These are phyloP conservation scores for Tenrec ecaudatus DNA, from an alignment of 2,113 vertebrate species.

Conservation along the genomic window DNA sequence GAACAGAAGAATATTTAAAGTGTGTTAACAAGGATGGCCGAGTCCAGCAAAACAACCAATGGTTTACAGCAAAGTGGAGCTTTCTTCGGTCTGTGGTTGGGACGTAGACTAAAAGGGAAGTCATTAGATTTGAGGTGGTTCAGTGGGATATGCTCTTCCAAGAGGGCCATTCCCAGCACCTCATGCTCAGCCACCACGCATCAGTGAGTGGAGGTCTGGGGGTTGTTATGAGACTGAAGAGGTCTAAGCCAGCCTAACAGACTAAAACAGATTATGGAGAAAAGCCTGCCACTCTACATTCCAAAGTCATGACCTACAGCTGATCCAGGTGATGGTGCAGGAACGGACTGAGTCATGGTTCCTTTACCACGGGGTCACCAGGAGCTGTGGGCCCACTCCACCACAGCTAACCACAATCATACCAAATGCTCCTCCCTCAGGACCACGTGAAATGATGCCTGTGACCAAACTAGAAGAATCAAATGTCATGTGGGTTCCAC, in stretches of 20 bases:
- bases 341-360: not conserved
- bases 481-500: not conserved
- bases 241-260: not conserved
- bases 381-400: not conserved
- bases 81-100: not conserved
- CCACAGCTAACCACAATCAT: not conserved
- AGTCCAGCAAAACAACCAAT: not conserved
- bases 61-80: not conserved
- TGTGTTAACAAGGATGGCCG: not conserved
- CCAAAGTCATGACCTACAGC: not conserved
- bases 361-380: not conserved
- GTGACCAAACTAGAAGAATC: not conserved
- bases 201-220: not conserved
- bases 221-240: not conserved
- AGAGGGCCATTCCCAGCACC: not conserved
- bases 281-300: not conserved
- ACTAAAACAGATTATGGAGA: not conserved
- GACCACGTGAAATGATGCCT: not conserved
- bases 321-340: not conserved
- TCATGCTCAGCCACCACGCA: not conserved
- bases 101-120: not conserved
- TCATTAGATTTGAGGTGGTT: not conserved
- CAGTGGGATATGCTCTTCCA: not conserved
- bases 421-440: not conserved
- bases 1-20: not conserved